Percentiles rank a stretch among this genome's conserved stretches.
Conservation (phyloP, 2,888 invertebrate genomes). For the Leptogaster cylindrica region DNA sequence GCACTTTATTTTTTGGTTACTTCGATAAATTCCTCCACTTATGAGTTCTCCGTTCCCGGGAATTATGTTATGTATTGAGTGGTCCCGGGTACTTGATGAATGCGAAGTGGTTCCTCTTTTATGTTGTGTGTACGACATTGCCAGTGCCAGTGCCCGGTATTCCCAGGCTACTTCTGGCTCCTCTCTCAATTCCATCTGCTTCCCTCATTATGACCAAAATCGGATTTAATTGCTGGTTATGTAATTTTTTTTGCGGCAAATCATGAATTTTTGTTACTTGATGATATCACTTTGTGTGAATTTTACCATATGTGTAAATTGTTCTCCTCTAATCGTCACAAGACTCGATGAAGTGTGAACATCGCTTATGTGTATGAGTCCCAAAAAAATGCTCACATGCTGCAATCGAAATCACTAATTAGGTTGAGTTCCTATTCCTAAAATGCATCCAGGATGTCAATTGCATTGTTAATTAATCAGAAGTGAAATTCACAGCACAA, state of each 20-base stretch:
- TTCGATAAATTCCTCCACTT: slow-evolving; percentile 5
- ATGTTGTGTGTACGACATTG: no score
- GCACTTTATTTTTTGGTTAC: not conserved
- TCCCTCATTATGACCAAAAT: slow-evolving; percentile 16
- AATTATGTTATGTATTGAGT: slow-evolving; percentile 12
- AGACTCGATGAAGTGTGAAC: no score
- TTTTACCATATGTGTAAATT: not conserved
- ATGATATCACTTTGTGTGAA: not conserved
- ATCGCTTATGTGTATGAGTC: no score
- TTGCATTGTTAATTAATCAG: no score
- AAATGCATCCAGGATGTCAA: no score
- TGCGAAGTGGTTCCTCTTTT: not conserved
- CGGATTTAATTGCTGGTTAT: slow-evolving; percentile 25
- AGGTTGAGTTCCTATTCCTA: no score
- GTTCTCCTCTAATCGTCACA: no score
- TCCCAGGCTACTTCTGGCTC: not conserved
- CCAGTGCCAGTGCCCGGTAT: no score
- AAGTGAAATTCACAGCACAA: no score
- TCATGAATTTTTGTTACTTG: not conserved
- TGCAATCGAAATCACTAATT: no score
- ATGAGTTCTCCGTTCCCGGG: slow-evolving; percentile 9
- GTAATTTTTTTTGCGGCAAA: not conserved
- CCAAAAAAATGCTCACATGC: no score
- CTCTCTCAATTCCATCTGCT: slow-evolving; percentile 1
- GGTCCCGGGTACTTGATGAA: not conserved